Percentiles rank a stretch among this genome's conserved stretches.
These are phyloP conservation scores for Menura novaehollandiae DNA, from an alignment of 2,113 vertebrate genomes.

Conservation along the genomic window DNA sequence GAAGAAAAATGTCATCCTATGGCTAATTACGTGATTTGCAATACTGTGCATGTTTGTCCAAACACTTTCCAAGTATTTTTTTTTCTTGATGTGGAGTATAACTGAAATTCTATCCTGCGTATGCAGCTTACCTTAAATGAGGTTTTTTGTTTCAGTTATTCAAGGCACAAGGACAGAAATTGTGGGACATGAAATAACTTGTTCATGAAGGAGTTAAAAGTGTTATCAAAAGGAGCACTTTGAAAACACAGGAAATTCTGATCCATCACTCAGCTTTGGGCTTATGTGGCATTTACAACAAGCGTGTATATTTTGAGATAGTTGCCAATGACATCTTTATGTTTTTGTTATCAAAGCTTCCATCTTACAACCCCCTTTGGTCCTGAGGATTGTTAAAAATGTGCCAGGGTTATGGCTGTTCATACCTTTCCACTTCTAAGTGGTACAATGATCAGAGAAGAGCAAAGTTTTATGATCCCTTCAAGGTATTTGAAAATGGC, in stretches of 20 bases:
- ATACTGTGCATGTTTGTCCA: neutral
- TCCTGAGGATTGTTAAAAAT: slow-evolving; percentile 21
- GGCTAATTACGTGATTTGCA: neutral
- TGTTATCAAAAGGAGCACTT: slow-evolving; percentile 3
- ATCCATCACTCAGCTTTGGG: slow-evolving; percentile 40
- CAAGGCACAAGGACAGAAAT: neutral
- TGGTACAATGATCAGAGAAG: slow-evolving; percentile 48
- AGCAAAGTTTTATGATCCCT: slow-evolving; percentile 64
- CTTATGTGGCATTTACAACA: slow-evolving; percentile 47
- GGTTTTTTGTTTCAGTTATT: neutral
- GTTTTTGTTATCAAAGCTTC: slow-evolving; percentile 59
- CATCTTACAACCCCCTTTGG: slow-evolving; percentile 37
- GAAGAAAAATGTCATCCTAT: neutral
- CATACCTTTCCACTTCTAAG: slow-evolving; percentile 17
- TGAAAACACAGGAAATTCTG: neutral
- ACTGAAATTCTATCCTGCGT: neutral
- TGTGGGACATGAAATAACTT: neutral
- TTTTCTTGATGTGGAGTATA: neutral
- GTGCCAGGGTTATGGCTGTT: slow-evolving; percentile 32
- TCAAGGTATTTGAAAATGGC: slow-evolving; percentile 62
- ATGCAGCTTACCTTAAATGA: neutral
- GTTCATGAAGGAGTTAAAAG: slow-evolving; percentile 23
- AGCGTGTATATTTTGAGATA: slow-evolving; percentile 44
- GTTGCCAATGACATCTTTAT: slow-evolving; percentile 61
- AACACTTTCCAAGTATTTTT: neutral